Base-by-base conservation (phyloP, 2,888 invertebrate species). In the Cheilosia grossa region DNA sequence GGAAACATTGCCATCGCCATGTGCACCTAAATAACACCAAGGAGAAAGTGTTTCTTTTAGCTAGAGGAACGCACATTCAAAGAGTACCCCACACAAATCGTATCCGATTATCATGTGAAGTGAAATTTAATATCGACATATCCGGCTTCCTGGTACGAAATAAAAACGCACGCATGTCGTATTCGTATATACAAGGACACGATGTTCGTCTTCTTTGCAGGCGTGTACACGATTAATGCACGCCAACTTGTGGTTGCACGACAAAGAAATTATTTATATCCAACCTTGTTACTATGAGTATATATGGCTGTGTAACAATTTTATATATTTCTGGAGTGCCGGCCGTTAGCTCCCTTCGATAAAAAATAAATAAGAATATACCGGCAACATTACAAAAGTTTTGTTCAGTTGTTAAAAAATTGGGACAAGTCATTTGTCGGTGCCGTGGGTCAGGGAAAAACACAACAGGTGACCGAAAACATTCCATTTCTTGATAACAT, bases 141-240 rank as follows among this genome's bases (percentile, higher is more conserved):
- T 70, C 70, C 70, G 70, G 70, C 70, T 70, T 70, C 49, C 70
- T 59, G 24, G 70, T 70, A 51, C 24, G 59, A 49, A 70, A 58
- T 13, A 5, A 24, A 33, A 15, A 54, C 54, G 42, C 67, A 56
- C 30, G 19, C 13, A 24, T 15, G 19, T 15, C 17, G 2, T 13
- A 30, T 13, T n/a, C n/a, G n/a, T n/a, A n/a, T n/a, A n/a, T n/a
- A 44, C 56, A 56, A 69, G 69, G 69, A 69, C 69, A 56, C 5
- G 47, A 47, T 17, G 27, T 37, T 17, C 19, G 13, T 13, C 44
- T 9, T 4, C 24, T 17, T 63, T 44, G 47, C 47, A 33, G 17
- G 19, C 27, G 47, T 30, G 3, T 37, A 44, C n/a, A 19, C 15
- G 13, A 9, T 49, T 17, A 13, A 27, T 66, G n/a, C 21, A 33